Percentiles rank a stretch among this genome's conserved stretches.
phyloP scores from a whole-genome alignment of 2,113 vertebrate species.

The Mobula birostris region DNA sequence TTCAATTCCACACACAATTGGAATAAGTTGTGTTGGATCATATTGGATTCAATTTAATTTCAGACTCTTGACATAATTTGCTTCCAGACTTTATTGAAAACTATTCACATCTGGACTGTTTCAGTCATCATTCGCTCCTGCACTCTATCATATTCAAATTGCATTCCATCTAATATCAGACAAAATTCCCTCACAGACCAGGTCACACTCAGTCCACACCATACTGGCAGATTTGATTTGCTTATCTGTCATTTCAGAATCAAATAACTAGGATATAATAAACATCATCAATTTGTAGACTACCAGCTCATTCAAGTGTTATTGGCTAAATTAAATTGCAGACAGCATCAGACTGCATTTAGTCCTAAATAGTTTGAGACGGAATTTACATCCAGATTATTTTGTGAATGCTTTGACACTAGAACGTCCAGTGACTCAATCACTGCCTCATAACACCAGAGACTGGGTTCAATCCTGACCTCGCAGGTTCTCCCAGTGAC shows the following conservation, averaged over 20 bases:
- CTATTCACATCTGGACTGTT: constrained; percentile 31
- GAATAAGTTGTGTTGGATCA: constrained; percentile 18
- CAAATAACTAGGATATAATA: not conserved
- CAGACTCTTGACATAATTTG: constrained; percentile 34
- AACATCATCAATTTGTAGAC: constrained; percentile 26
- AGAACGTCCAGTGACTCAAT: no score
- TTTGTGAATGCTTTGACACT: not conserved
- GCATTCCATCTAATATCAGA: constrained; percentile 26
- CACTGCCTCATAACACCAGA: no score
- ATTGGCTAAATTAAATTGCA: not conserved
- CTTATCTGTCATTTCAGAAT: constrained; percentile 4
- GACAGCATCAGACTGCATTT: not conserved
- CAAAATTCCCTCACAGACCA: not conserved
- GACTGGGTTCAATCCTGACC: no score
- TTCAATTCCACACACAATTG: constrained; percentile 25
- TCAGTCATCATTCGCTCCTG: constrained; percentile 25
- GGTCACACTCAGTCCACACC: not conserved
- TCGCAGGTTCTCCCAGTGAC: no score
- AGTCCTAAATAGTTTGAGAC: not conserved
- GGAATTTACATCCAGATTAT: not conserved
- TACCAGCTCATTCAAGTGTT: not conserved
- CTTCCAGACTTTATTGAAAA: constrained; percentile 32
- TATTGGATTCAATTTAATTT: constrained; percentile 31
- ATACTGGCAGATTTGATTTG: constrained; percentile 26
- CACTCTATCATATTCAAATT: constrained; percentile 30